Base-by-base conservation (phyloP, 2,797 vertebrate species). In the Otolemur crassicaudatus region DNA sequence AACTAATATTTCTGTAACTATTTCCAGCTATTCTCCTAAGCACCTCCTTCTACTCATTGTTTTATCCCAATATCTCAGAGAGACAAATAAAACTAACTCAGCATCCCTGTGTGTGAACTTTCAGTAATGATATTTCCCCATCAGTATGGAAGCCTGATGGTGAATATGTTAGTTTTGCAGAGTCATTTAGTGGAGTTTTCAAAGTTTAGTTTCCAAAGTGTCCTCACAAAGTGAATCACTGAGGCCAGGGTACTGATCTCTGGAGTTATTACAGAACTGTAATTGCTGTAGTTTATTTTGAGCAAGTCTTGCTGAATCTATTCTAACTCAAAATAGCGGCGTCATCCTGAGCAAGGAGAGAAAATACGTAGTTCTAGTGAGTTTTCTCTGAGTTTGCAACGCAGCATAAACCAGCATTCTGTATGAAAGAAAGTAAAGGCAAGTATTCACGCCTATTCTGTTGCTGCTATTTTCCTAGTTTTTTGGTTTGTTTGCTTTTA, bases 401-500 rank as follows among this genome's bases (percentile, higher is more conserved):
- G 22, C 22, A 84, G 9, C 11, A 75, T 81, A 72, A 49, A 69
- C 72, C 17, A 82, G 23, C 25, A 73, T 23, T 83, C 4, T 43
- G 23, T 40, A 12, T 90, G 79, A 40, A 91, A 60, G 83, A 40
- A 93, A 60, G 82, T 27, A 75, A 83, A 81, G 37, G 31, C 22
- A 79, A 60, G 16, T 1, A 40, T 73, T 43, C 25, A 1, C n/a
- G 12, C 37, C 43, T 31, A 63, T n/a, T 16, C 22, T n/a, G 9
- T 20, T 91, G 23, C n/a, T 58, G 27, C n/a, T 49, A 63, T 63
- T 94, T 94, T 86, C n/a, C 11, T 56, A 77, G 3, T 4, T 75
- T 56, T 73, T 40, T 72, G 19, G 2, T 70, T 87, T 94, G 43
- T 53, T 53, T 56, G 56, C 23, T 95, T 92, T 82, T 58, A 86